A percentile compares a stretch with the other conserved stretches of the same genome.
Conservation (phyloP, 2,888 invertebrate genomes). For the Apotomis betuletana region DNA sequence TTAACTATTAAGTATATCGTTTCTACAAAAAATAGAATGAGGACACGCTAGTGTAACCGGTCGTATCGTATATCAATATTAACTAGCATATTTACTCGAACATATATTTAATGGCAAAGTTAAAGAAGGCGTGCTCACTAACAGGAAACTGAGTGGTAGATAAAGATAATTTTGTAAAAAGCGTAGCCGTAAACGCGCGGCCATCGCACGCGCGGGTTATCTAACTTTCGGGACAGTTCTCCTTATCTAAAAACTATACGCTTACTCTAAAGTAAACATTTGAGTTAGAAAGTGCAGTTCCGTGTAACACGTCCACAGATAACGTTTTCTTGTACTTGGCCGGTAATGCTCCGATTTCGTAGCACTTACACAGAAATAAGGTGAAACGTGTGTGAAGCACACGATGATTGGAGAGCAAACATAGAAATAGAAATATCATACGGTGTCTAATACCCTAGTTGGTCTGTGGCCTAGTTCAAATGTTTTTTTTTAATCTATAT, state of each 20-base stretch:
- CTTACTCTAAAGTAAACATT: slow-evolving; percentile 78
- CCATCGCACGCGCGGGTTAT: slow-evolving; percentile 64
- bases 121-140: slow-evolving; percentile 58
- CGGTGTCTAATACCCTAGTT: slow-evolving; percentile 26
- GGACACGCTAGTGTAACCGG: slow-evolving; percentile 10
- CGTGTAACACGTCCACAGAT: slow-evolving; percentile 77
- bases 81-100: slow-evolving; percentile 30
- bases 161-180: slow-evolving; percentile 73
- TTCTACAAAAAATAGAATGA: slow-evolving; percentile 27
- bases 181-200: slow-evolving; percentile 58
- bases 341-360: slow-evolving; percentile 70
- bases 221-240: slow-evolving; percentile 72
- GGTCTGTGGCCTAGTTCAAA: not conserved
- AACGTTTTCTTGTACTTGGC: slow-evolving; percentile 68
- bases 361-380: slow-evolving; percentile 62
- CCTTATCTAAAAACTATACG: slow-evolving; percentile 73
- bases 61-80: slow-evolving; percentile 35
- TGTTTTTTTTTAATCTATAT: no score
- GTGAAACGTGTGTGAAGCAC: slow-evolving; percentile 48
- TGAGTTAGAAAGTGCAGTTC: slow-evolving; percentile 82
- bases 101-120: slow-evolving; percentile 47
- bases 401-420: slow-evolving; percentile 63
- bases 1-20: slow-evolving; percentile 22
- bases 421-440: slow-evolving; percentile 29
- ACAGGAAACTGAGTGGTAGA: slow-evolving; percentile 63